Evolutionary conservation across 2,113 vertebrate genomes (phyloP), one percentile per base, ranked within the genome.

Genomic region (Lophochroa leadbeateri): DNA sequence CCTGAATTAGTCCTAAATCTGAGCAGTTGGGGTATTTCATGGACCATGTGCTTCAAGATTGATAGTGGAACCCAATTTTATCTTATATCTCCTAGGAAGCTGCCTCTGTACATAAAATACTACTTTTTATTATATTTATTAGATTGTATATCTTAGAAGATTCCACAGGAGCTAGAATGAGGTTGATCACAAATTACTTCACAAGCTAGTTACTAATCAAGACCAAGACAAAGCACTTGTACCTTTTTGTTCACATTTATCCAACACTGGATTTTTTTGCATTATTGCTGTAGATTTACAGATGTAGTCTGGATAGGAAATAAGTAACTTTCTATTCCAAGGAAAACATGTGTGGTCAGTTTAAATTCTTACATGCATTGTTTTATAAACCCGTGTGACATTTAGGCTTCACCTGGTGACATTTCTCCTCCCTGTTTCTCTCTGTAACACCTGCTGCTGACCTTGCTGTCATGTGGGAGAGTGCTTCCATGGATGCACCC

Each of bases 401-500:
- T 74, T 89, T 75, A 76, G 23, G 17, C 44, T 87, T 90, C 55
- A 85, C 57, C 7, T 82, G 53, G 31, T 58, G 53, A 46, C 35
- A 50, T 47, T 88, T 72, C 47, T 87, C 11, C 43, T 93, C 46
- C n/a, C 13, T 49, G 14, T 44, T 82, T 80, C 72, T 78, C 25
- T 71, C 55, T 60, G 29, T 35, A 64, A 24, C 16, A 89, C 70
- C 63, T 78, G 60, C 63, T 81, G 77, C 71, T 55, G 43, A 39
- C 71, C 28, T 87, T 79, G 16, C 49, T 80, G 28, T 82, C 43
- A 10, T 25, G 16, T 50, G 35, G 29, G 64, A 88, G 46, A 71
- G 27, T 83, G 90, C 75, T 90, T 86, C 93, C 84, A 92, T 86
- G 64, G 82, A 86, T 95, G 95, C 84, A 61, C 27, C 25, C 52